Percentiles rank a stretch among this genome's conserved stretches.
phyloP scores from a whole-genome alignment of 2,113 vertebrate genomes.

The Gambusia holbrooki region DNA sequence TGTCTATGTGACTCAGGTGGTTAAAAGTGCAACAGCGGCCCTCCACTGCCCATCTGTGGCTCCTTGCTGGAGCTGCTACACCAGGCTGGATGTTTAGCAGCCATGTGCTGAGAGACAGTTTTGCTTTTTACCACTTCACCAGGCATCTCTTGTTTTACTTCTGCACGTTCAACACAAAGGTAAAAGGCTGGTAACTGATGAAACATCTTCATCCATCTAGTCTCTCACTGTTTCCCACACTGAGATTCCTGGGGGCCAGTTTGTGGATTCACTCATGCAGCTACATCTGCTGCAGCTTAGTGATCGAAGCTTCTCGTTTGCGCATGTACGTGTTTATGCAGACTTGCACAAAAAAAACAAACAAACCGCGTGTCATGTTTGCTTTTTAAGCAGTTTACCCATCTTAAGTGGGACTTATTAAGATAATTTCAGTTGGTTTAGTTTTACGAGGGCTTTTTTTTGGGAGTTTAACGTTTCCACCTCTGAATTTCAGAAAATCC shows the following conservation, averaged over 20 bases:
- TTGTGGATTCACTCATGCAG: not conserved
- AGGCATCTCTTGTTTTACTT: slow-evolving; percentile 14
- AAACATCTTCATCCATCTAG: not conserved
- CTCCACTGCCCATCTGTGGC: slow-evolving; percentile 36
- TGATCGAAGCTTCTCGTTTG: not conserved
- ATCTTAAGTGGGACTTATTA: no score
- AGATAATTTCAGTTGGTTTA: no score
- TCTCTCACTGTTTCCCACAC: not conserved
- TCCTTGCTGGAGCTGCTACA: slow-evolving; percentile 58
- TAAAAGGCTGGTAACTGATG: not conserved
- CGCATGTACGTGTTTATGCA: not conserved
- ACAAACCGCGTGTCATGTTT: not conserved
- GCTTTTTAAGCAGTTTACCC: no score
- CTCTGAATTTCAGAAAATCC: no score
- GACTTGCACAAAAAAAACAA: not conserved
- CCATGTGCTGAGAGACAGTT: slow-evolving; percentile 48
- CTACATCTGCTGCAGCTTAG: not conserved
- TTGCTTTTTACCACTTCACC: slow-evolving; percentile 16
- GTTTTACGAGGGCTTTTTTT: no score
- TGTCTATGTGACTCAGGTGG: slow-evolving; percentile 48
- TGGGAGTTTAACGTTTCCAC: no score
- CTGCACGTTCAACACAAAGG: not conserved
- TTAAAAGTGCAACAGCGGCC: slow-evolving; percentile 35
- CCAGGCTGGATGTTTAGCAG: slow-evolving; percentile 65
- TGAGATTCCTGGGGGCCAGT: not conserved